These are phyloP conservation scores for Bemisia tabaci DNA, from an alignment of 1,140 invertebrate species.

Conservation along the genomic window DNA sequence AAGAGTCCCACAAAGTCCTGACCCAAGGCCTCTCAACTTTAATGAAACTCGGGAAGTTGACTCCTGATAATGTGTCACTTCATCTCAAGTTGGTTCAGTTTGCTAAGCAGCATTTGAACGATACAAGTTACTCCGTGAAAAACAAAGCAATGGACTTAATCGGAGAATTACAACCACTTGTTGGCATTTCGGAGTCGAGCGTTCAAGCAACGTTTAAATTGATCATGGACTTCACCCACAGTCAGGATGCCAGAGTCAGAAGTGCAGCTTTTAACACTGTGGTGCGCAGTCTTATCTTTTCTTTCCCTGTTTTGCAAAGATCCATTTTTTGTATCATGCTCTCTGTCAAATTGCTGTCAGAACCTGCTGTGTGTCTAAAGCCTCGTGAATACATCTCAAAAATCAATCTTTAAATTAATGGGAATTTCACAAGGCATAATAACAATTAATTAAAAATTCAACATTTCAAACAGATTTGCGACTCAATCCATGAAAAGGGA, in stretches of 20 bases:
- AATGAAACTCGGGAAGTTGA: slow-evolving; percentile 41
- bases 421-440: too few species aligned
- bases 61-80: slow-evolving; percentile 24
- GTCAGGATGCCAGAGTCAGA: slow-evolving; percentile 80
- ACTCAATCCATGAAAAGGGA: too few species aligned
- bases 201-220: slow-evolving; percentile 37
- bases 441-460: too few species aligned
- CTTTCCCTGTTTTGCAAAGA: too few species aligned
- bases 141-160: slow-evolving; percentile 62
- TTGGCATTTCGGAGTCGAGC: slow-evolving; percentile 32
- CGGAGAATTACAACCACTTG: slow-evolving; percentile 42
- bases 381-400: too few species aligned
- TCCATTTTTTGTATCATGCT: too few species aligned
- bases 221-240: slow-evolving; percentile 63
- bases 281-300: too few species aligned
- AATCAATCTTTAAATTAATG: too few species aligned
- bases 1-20: slow-evolving; percentile 69
- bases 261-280: slow-evolving; percentile 75
- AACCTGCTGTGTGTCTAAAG: too few species aligned
- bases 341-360: too few species aligned
- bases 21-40: slow-evolving; percentile 57
- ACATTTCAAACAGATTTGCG: too few species aligned
- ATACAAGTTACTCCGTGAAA: slow-evolving; percentile 61
- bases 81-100: slow-evolving; percentile 29
- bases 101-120: slow-evolving; percentile 46